Evolutionary conservation across 2,113 vertebrate genomes (phyloP).

Genomic region (Spermophilus dauricus): DNA sequence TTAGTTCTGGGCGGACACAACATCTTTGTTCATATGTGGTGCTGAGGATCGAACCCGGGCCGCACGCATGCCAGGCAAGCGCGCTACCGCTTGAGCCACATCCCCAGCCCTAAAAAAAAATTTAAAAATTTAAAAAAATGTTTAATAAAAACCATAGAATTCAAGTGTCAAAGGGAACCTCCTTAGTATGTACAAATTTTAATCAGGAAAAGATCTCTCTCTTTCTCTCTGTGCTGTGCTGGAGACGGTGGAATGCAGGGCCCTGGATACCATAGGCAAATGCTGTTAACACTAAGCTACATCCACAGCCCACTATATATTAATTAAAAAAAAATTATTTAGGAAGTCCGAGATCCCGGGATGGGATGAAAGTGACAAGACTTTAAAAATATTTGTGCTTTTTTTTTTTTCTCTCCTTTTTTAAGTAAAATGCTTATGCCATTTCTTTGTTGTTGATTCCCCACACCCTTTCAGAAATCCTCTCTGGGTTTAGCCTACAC

Average conservation of each 20-base stretch:
- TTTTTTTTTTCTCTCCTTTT: neutral
- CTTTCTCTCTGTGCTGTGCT: neutral
- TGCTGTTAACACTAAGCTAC: neutral
- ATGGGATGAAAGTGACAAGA: neutral
- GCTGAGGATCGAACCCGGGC: too few species aligned
- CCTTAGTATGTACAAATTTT: neutral
- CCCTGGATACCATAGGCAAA: neutral
- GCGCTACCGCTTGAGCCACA: too few species aligned
- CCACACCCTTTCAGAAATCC: neutral
- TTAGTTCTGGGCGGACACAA: too few species aligned
- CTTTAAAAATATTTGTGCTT: neutral
- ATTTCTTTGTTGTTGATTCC: neutral
- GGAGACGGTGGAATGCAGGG: neutral
- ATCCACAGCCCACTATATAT: neutral
- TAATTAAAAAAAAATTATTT: neutral
- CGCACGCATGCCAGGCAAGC: too few species aligned
- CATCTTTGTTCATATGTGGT: too few species aligned
- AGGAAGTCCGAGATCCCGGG: neutral
- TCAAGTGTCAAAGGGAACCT: neutral
- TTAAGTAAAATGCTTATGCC: neutral
- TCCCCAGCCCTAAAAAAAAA: too few species aligned
- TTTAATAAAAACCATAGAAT: too few species aligned
- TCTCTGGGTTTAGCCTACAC: neutral
- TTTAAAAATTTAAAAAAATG: too few species aligned
- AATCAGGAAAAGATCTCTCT: neutral